Evolutionary conservation across 1,140 invertebrate species (phyloP).

Genomic region (Octopus bimaculoides): DNA sequence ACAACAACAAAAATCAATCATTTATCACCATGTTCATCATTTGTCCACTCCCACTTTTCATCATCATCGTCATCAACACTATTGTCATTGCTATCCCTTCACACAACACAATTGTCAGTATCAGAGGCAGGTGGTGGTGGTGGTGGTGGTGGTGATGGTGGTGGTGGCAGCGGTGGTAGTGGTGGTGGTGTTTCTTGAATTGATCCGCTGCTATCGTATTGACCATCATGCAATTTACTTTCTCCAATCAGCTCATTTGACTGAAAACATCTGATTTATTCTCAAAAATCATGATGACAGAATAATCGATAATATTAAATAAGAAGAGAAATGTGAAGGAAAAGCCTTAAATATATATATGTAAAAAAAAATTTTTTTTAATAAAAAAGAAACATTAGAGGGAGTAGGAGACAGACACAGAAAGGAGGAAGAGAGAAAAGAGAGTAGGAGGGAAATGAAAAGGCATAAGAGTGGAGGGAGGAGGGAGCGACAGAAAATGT

Average conservation of each 20-base stretch:
- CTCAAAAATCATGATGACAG: not conserved
- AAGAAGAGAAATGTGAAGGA: not conserved
- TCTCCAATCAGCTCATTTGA: not conserved
- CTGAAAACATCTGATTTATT: not conserved
- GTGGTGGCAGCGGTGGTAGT: too few relatives aligned
- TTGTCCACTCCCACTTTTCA: too few relatives aligned
- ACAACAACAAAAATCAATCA: too few relatives aligned
- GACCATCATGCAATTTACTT: not conserved
- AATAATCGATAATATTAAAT: not conserved
- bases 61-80: too few relatives aligned
- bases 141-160: too few relatives aligned
- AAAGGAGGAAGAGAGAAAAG: conserved; percentile 9
- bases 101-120: too few relatives aligned
- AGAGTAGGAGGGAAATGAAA: not conserved
- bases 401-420: not conserved
- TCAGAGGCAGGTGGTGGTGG: too few relatives aligned
- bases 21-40: too few relatives aligned
- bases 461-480: not conserved
- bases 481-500: not conserved
- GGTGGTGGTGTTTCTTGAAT: too few relatives aligned
- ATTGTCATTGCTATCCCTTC: too few relatives aligned
- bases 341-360: not conserved
- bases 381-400: too few relatives aligned
- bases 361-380: not conserved
- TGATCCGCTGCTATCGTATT: too few relatives aligned